Percentiles rank a stretch among this genome's conserved stretches.
Evolutionary conservation across 2,797 vertebrate genomes (phyloP).

Genomic region (Pseudopleuronectes americanus): DNA sequence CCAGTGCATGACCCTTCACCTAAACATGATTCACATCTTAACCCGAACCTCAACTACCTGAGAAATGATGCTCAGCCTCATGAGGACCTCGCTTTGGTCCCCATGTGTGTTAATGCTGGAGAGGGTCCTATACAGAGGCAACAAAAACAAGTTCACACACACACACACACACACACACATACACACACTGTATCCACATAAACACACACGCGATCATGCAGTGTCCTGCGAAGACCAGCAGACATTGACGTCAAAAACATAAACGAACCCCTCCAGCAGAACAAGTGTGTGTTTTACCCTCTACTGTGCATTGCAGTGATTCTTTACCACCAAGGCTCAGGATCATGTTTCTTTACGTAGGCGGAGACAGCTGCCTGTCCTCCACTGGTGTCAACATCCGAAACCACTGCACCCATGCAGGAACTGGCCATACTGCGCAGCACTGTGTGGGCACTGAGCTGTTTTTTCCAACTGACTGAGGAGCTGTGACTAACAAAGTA

Average conservation of each 20-base stretch:
- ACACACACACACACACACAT: not conserved
- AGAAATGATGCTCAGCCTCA: too few species aligned
- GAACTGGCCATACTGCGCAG: conserved; percentile 27
- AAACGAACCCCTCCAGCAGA: conserved; percentile 37
- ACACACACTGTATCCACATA: not conserved
- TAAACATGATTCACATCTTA: too few species aligned
- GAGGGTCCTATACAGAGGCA: too few species aligned
- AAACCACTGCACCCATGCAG: conserved; percentile 8
- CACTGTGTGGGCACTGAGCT: conserved; percentile 18
- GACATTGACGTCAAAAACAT: conserved; percentile 37
- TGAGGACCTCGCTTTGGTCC: too few species aligned
- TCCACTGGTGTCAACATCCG: conserved; percentile 45
- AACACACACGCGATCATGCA: not conserved
- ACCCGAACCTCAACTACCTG: too few species aligned
- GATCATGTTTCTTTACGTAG: conserved; percentile 43
- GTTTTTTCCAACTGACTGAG: conserved; percentile 11
- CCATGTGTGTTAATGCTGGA: too few species aligned
- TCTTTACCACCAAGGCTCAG: conserved; percentile 37
- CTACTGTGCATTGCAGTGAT: conserved; percentile 43
- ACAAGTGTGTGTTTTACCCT: conserved; percentile 41
- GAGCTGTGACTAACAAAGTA: not conserved
- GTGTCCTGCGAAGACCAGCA: conserved; percentile 18
- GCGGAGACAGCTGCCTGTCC: conserved; percentile 50
- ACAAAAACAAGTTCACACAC: not conserved
- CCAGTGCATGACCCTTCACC: too few species aligned